phyloP scores from a whole-genome alignment of 2,113 vertebrate genomes.

The Clarias batrachus region DNA sequence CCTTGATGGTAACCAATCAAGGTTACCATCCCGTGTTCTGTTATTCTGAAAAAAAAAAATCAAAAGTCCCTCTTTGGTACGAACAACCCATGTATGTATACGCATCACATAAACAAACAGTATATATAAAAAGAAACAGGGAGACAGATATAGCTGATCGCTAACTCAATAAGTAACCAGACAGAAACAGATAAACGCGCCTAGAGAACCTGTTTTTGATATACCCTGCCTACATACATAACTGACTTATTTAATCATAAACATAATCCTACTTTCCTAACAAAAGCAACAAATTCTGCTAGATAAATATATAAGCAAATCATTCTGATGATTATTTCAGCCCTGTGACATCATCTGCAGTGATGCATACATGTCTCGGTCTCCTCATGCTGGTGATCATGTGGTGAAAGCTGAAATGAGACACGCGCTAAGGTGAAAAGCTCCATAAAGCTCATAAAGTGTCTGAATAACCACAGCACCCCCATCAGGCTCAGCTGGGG shows the following conservation, averaged over 20 bases:
- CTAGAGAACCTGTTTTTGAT: background rate
- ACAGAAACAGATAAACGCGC: background rate
- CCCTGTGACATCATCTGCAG: conserved; percentile 7
- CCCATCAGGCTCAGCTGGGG: background rate
- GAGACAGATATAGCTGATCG: conserved; percentile 14
- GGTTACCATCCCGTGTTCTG: too few relatives aligned
- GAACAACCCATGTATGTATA: too few relatives aligned
- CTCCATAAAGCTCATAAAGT: background rate
- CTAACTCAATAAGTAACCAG: background rate
- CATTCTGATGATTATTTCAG: conserved; percentile 10
- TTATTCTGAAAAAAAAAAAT: too few relatives aligned
- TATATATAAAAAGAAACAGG: background rate
- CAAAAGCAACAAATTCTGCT: background rate
- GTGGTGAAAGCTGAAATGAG: background rate
- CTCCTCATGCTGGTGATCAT: background rate
- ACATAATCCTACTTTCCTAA: background rate
- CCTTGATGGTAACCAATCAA: too few relatives aligned
- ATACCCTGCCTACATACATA: too few relatives aligned
- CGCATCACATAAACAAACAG: background rate
- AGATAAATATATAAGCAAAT: background rate
- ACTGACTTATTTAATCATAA: background rate
- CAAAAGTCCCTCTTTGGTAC: too few relatives aligned
- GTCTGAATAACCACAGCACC: conserved; percentile 18
- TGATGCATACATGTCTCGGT: background rate
- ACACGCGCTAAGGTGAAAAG: background rate